Conservation (phyloP, 1,140 invertebrate genomes). For the Octopus sinensis region DNA sequence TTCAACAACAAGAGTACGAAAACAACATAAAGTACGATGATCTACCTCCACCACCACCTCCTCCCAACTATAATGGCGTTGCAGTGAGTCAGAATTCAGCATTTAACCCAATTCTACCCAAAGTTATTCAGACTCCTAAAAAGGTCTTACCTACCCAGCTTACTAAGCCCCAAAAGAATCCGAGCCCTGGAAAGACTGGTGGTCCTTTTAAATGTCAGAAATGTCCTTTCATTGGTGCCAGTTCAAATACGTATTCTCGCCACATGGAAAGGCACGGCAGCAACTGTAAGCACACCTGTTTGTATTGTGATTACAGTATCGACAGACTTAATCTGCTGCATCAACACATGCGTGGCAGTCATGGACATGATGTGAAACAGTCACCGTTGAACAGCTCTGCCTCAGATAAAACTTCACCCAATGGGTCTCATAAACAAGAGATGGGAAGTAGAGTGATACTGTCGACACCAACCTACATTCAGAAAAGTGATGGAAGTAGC, state of each 20-base stretch:
- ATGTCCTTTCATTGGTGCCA: constrained; percentile 48
- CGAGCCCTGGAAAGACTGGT: constrained; percentile 34
- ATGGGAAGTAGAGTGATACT: constrained; percentile 2
- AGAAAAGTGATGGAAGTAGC: not conserved
- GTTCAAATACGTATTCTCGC: constrained; percentile 41
- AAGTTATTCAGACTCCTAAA: not conserved
- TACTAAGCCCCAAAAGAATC: constrained; percentile 32
- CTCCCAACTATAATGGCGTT: not conserved
- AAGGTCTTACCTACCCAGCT: not conserved
- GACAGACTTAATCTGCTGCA: constrained; percentile 46
- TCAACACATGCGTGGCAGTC: constrained; percentile 48
- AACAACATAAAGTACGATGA: constrained; percentile 16
- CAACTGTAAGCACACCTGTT: constrained; percentile 43
- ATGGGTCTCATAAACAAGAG: constrained; percentile 18
- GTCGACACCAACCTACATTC: not conserved
- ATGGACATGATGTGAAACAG: constrained; percentile 35
- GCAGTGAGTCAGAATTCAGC: not conserved
- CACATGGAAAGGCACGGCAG: constrained; percentile 51
- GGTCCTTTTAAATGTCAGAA: constrained; percentile 49
- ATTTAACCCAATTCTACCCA: not conserved
- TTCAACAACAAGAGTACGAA: constrained; percentile 40
- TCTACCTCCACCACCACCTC: not conserved
- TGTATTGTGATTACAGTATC: constrained; percentile 52
- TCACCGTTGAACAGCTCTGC: not conserved
- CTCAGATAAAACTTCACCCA: not conserved